Conservation (phyloP, 2,888 invertebrate genomes). For the Plebejus anna region DNA sequence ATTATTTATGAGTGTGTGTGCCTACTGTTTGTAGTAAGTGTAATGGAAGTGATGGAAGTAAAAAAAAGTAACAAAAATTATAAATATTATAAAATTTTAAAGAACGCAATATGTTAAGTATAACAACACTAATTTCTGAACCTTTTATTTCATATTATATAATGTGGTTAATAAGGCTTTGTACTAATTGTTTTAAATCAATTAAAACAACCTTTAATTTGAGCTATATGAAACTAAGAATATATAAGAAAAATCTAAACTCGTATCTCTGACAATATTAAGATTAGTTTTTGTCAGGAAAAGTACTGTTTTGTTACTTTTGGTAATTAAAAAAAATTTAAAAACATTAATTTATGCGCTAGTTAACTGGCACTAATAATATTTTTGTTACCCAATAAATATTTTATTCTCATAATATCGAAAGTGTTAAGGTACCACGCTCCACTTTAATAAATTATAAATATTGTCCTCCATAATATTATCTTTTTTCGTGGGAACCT, state of each 20-base stretch:
- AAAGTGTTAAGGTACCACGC: constrained; percentile 1
- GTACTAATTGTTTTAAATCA: no score
- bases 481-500: neutral
- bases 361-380: neutral
- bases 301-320: no score
- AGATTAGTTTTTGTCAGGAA: no score
- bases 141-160: no score
- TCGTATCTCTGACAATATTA: neutral
- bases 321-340: no score
- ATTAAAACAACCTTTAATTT: no score
- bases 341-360: neutral
- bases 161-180: no score
- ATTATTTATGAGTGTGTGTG: neutral
- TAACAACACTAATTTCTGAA: no score
- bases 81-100: neutral
- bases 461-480: neutral
- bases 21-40: neutral
- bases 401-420: neutral
- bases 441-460: constrained; percentile 3
- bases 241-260: neutral
- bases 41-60: neutral
- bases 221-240: neutral
- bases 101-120: no score
- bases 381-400: neutral
- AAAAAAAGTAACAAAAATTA: neutral